Evolutionary conservation across 2,888 invertebrate genomes (phyloP), one percentile per base, ranked within the genome.

Genomic region (Eremobia ochroleuca): DNA sequence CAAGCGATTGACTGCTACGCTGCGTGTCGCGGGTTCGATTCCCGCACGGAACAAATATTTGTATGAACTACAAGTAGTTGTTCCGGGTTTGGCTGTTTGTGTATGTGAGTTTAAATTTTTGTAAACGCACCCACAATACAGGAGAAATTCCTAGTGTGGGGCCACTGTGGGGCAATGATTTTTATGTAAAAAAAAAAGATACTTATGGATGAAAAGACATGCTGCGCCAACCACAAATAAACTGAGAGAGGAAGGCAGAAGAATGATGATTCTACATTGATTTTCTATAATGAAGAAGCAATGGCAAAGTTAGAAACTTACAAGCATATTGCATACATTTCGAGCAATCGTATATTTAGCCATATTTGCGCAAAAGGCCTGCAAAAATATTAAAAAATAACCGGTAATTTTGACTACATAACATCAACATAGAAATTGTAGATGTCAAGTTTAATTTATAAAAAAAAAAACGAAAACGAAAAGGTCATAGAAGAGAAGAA

Each of bases 311-410:
- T 46, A 2, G 4, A 5, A 55, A 83, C 83, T 85, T 73, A 83
- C 83, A 58, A 73, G 18, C 25, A 77, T n/a, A 59, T 65, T 40
- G 73, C n/a, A 71, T 61, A 55, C 37, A 64, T 64, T 64, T 71
- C 81, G 82, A 43, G 43, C 52, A 59, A 76, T 28, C 55, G 55
- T 15, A 76, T 37, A 13, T 37, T 76, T 59, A 8, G 49, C 34
- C 79, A 79, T 79, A 64, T 37, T 81, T 76, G 68, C 64, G 6
- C 34, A 58, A 79, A 72, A 59, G 15, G 76, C 43, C 31, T 81
- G 43, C 65, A 79, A 80, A 72, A 58, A 0, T 37, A 13, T 40
- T 34, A 49, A 40, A 70, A 46, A 40, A 13, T 52, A 59, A 43
- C 65, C 13, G 28, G 9, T 21, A 80, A 72, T 73, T 80, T 80